Evolutionary conservation across 2,888 invertebrate genomes (phyloP).

Genomic region (Conchocele bisecta): DNA sequence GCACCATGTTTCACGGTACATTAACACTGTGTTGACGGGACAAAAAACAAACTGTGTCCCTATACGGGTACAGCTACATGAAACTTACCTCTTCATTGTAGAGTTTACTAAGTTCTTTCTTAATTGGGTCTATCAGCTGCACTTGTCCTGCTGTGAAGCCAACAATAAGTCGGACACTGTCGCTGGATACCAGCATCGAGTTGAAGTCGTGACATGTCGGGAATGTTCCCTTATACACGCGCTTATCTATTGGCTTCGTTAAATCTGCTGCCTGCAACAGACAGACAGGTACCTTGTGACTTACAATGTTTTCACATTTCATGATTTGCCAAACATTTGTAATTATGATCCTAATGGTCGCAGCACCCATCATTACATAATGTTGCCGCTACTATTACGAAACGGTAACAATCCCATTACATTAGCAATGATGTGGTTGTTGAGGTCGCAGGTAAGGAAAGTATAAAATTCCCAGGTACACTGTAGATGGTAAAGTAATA

Average conservation of each 20-base stretch:
- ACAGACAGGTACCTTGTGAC: not conserved
- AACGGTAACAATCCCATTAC: too few relatives aligned
- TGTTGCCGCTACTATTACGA: too few relatives aligned
- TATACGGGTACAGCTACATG: too few relatives aligned
- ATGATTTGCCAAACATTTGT: not conserved
- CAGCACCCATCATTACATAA: too few relatives aligned
- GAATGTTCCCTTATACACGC: conserved; percentile 99
- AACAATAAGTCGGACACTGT: conserved; percentile 94
- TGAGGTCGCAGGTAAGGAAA: too few relatives aligned
- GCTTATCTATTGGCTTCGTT: conserved; percentile 98
- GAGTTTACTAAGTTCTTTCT: conserved; percentile 97
- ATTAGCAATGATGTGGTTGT: too few relatives aligned
- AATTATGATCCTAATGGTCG: too few relatives aligned
- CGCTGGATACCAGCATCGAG: conserved; percentile 84
- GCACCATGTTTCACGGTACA: too few relatives aligned
- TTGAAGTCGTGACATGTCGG: conserved; percentile 99
- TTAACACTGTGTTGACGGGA: too few relatives aligned
- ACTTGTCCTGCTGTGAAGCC: conserved; percentile 99
- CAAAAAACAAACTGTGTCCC: too few relatives aligned
- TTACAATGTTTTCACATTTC: not conserved
- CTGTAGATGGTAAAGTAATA: too few relatives aligned
- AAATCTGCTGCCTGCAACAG: conserved; percentile 92
- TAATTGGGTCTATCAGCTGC: conserved; percentile 98
- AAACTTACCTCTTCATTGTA: conserved; percentile 96
- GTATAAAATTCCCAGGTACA: too few relatives aligned